Evolutionary conservation across 2,113 vertebrate species (phyloP).

Genomic region (Embiotoca jacksoni): DNA sequence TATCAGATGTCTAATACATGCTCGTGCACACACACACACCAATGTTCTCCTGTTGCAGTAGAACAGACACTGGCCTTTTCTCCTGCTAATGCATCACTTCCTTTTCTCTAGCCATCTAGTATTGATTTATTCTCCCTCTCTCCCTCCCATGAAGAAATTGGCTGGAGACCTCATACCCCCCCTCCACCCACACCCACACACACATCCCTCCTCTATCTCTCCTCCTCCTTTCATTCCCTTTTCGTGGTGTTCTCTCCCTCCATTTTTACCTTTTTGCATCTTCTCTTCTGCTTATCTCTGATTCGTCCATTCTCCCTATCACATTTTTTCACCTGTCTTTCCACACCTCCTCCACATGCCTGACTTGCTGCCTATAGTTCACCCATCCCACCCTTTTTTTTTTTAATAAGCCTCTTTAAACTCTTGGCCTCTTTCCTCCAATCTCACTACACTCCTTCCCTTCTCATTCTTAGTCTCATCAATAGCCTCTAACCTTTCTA

Average conservation of each 20-base stretch:
- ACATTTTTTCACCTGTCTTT: conserved; percentile 43
- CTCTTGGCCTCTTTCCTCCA: conserved; percentile 25
- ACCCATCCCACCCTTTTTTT: not conserved
- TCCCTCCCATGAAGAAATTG: conserved; percentile 33
- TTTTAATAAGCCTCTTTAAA: conserved; percentile 27
- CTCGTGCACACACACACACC: conserved; percentile 13
- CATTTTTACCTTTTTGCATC: conserved; percentile 6
- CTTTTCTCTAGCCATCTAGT: conserved; percentile 69
- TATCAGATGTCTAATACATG: conserved; percentile 63
- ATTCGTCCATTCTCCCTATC: conserved; percentile 35
- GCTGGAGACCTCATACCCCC: conserved; percentile 28
- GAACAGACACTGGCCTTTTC: conserved; percentile 67
- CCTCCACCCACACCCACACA: conserved; percentile 2
- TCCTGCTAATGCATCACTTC: conserved; percentile 80
- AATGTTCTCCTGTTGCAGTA: conserved; percentile 48
- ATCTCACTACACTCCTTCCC: conserved; percentile 1
- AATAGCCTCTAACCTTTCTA: conserved; percentile 18
- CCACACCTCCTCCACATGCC: not conserved
- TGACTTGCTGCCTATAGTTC: conserved; percentile 2
- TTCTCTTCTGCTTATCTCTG: conserved; percentile 26
- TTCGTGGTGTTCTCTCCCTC: not conserved
- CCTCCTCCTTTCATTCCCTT: not conserved
- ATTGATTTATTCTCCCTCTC: conserved; percentile 73
- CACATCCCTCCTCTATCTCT: conserved; percentile 8
- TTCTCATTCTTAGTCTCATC: conserved; percentile 23